phyloP scores from a whole-genome alignment of 2,888 invertebrate genomes.

The Pyrgus malvae region DNA sequence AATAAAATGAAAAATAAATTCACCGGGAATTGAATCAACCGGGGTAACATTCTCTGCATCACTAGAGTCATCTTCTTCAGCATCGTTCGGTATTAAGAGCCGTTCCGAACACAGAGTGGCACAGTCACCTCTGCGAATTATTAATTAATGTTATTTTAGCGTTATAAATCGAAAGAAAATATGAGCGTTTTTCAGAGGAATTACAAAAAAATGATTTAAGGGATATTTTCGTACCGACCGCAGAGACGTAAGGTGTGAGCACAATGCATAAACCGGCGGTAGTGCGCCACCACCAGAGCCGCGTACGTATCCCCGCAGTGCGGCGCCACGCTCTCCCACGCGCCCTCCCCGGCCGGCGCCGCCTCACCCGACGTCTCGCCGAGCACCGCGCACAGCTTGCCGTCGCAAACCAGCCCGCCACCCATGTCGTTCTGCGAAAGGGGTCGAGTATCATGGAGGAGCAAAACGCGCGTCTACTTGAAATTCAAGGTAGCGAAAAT shows the following conservation, averaged over 20 bases:
- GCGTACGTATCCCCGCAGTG: slow-evolving; percentile 52
- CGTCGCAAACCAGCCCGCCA: slow-evolving; percentile 62
- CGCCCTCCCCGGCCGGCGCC: slow-evolving; percentile 17
- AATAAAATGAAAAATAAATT: neutral
- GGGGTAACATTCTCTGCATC: no score
- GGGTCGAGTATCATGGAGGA: neutral
- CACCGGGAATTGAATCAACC: neutral
- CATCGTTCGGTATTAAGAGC: neutral
- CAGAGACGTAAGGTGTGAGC: slow-evolving; percentile 53
- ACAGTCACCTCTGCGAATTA: slow-evolving; percentile 5
- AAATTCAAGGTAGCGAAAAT: neutral
- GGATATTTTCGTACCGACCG: slow-evolving; percentile 41
- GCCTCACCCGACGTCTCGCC: slow-evolving; percentile 34
- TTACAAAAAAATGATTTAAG: neutral
- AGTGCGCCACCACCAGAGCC: slow-evolving; percentile 52
- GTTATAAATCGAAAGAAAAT: no score
- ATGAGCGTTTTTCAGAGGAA: no score
- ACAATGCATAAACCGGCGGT: slow-evolving; percentile 63
- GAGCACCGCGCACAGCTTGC: slow-evolving; percentile 64
- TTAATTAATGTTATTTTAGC: no score
- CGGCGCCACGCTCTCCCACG: slow-evolving; percentile 24
- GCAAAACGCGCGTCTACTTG: neutral
- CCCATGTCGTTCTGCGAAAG: slow-evolving; percentile 54
- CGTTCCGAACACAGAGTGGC: slow-evolving; percentile 7
- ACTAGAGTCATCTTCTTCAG: neutral